These are phyloP conservation scores for Thecophora atra DNA, from an alignment of 2,888 invertebrate genomes.

Conservation along the genomic window DNA sequence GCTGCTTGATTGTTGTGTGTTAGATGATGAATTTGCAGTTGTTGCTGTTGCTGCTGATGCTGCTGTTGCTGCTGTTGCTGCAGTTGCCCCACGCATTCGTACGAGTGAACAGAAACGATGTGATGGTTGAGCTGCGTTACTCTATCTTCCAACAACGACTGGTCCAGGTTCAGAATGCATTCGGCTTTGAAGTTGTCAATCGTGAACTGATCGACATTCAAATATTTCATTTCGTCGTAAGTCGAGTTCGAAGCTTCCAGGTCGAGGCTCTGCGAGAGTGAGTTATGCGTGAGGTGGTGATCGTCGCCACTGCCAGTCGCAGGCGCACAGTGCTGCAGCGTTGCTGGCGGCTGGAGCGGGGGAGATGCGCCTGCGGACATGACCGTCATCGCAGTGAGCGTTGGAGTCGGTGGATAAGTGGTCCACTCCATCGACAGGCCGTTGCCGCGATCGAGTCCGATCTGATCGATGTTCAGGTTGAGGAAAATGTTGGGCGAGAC, in stretches of 20 bases:
- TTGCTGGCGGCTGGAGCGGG: constrained; percentile 45
- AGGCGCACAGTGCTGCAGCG: constrained; percentile 39
- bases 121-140: constrained; percentile 35
- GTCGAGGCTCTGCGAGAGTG: constrained; percentile 21
- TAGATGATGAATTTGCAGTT: constrained; percentile 40
- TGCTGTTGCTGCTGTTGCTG: constrained; percentile 40
- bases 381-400: constrained; percentile 43
- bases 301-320: constrained; percentile 38
- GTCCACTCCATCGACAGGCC: constrained; percentile 66
- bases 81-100: constrained; percentile 7
- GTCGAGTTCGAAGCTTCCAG: constrained; percentile 49
- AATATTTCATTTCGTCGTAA: constrained; percentile 66
- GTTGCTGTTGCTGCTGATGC: constrained; percentile 34
- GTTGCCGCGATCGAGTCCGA: constrained; percentile 61
- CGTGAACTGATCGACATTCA: constrained; percentile 66
- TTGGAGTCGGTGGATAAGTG: constrained; percentile 51
- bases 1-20: not conserved
- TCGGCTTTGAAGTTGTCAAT: constrained; percentile 66
- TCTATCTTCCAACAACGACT: constrained; percentile 58
- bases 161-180: constrained; percentile 65
- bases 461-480: constrained; percentile 65
- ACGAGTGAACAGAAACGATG: constrained; percentile 15
- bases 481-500: constrained; percentile 66
- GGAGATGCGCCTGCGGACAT: constrained; percentile 43
- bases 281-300: constrained; percentile 35